phyloP scores from a whole-genome alignment of 2,888 invertebrate genomes.

The Yponomeuta plumbellus region DNA sequence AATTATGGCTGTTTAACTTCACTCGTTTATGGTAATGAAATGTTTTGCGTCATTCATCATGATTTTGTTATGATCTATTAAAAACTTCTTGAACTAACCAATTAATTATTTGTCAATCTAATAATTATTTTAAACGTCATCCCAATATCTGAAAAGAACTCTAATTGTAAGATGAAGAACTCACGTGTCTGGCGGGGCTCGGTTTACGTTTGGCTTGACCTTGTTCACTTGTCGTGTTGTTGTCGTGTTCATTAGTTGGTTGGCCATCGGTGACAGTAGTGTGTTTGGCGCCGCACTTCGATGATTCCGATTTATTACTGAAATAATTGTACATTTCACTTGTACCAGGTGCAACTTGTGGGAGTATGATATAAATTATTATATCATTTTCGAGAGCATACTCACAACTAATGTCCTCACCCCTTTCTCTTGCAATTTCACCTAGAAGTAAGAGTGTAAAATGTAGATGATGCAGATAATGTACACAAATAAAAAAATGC shows the following conservation, averaged over 20 bases:
- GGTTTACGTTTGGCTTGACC: constrained; percentile 91
- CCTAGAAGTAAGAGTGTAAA: constrained; percentile 71
- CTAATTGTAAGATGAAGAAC: constrained; percentile 32
- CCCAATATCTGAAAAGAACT: background rate
- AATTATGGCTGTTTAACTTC: background rate
- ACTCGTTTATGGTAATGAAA: background rate
- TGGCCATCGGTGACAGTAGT: constrained; percentile 79
- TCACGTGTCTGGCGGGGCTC: constrained; percentile 84
- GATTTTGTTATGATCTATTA: background rate
- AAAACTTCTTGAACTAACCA: background rate
- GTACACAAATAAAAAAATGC: constrained; percentile 5
- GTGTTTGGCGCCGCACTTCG: constrained; percentile 83
- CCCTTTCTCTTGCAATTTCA: constrained; percentile 84
- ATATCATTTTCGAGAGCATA: constrained; percentile 42
- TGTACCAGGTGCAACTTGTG: constrained; percentile 11
- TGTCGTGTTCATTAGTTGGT: constrained; percentile 83
- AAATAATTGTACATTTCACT: constrained; percentile 24
- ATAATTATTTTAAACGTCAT: background rate
- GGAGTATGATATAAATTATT: too few species aligned
- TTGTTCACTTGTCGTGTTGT: constrained; percentile 91
- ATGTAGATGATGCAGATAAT: constrained; percentile 14
- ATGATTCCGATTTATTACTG: constrained; percentile 88
- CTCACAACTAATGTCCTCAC: constrained; percentile 87
- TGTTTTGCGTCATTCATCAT: constrained; percentile 5
- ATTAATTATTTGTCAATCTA: background rate